Percentiles rank a stretch among this genome's conserved stretches.
These are phyloP conservation scores for Merodon equestris DNA, from an alignment of 2,888 invertebrate species.

Conservation along the genomic window DNA sequence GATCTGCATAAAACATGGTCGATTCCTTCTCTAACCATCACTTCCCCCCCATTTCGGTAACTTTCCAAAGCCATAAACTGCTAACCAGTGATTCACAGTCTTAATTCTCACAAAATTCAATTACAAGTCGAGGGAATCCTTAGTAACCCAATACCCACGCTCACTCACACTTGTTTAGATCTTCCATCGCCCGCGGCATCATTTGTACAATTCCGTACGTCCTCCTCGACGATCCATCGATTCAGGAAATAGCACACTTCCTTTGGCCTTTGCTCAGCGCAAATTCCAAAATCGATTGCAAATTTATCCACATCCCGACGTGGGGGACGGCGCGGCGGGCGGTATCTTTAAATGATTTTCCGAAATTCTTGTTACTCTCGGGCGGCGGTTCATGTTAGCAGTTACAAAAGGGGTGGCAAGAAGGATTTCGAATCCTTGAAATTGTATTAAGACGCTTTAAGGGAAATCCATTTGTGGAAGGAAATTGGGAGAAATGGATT, in stretches of 20 bases:
- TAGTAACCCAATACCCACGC: not conserved
- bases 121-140: conserved; percentile 16
- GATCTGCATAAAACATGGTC: conserved; percentile 49
- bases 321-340: conserved; percentile 1
- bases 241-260: conserved; percentile 31
- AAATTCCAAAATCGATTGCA: conserved; percentile 54
- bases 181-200: conserved; percentile 1
- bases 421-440: conserved; percentile 45
- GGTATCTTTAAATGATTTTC: conserved; percentile 54
- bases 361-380: conserved; percentile 37
- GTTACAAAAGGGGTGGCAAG: too few relatives aligned
- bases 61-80: conserved; percentile 7
- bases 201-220: not conserved
- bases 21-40: not conserved
- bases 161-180: too few relatives aligned
- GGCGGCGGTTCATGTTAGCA: conserved; percentile 15
- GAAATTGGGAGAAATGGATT: conserved; percentile 31
- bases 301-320: conserved; percentile 40
- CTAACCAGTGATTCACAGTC: conserved; percentile 45
- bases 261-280: conserved; percentile 24
- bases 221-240: not conserved
- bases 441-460: conserved; percentile 49
- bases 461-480: conserved; percentile 33
- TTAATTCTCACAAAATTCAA: conserved; percentile 61
- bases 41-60: not conserved